Base-by-base conservation (phyloP, 2,113 vertebrate species). In the Phylloscopus whistleri region DNA sequence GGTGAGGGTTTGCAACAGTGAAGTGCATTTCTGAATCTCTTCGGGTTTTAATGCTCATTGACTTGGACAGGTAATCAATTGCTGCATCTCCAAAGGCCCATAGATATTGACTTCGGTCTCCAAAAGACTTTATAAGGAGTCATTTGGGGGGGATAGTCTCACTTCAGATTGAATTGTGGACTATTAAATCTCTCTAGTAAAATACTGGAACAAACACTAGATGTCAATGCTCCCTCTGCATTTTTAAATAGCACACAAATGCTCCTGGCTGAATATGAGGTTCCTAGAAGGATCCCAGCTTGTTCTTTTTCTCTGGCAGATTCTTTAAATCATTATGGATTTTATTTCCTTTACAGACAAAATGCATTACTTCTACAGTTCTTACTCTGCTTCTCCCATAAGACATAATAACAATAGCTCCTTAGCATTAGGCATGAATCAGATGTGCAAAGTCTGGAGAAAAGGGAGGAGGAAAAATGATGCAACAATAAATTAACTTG, bases 61-160 rank as follows among this genome's bases (percentile, higher is more conserved):
- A 87, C 66, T 84, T 84, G 94, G 98, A 98, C 98, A 98, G 96
- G 48, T 97, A 98, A 98, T 98, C 98, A 31, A 98, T 98, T 91
- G 67, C 33, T 86, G 89, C 87, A 96, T 96, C 96, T 98, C 97
- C 87, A 93, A 95, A 97, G 96, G 84, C 96, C 97, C 85, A 93
- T 85, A 90, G 91, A 95, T 98, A 98, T 98, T 72, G 98, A 98
- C 97, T 97, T 85, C 7, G 48, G 93, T 89, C 97, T 98, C 73
- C 28, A 96, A 94, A 98, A 98, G 97, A 97, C 97, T 97, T 96
- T 97, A 97, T 97, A 97, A 98, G 97, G 84, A 98, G 97, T 97
- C 94, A 79, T 97, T 49, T 76, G 91, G 92, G 97, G 97, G 96
- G 94, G 92, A 97, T 95, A 96, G 93, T 96, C 98, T 97, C 93